A percentile compares a stretch with the other conserved stretches of the same genome.
These are phyloP conservation scores for Cryptoprocta ferox DNA, from an alignment of 2,797 vertebrate species.

Conservation along the genomic window DNA sequence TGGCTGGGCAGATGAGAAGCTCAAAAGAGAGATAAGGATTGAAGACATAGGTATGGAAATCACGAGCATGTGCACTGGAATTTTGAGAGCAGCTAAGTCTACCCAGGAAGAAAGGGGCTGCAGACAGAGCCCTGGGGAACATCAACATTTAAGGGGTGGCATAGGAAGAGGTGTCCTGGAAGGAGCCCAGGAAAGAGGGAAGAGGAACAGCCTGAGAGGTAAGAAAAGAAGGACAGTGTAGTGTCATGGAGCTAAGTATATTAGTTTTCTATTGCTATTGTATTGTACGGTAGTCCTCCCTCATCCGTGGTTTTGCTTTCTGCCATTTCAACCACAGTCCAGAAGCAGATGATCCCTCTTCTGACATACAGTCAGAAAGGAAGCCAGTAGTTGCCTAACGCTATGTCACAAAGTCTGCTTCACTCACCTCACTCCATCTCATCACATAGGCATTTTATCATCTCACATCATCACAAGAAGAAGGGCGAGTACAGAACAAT, in stretches of 20 bases:
- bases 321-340: neutral
- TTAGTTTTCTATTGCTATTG: neutral
- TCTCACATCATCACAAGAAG: neutral
- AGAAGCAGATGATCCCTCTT: neutral
- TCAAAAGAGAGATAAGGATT: conserved; percentile 5
- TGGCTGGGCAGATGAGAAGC: neutral
- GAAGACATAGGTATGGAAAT: conserved; percentile 6
- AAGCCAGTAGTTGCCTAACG: neutral
- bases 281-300: neutral
- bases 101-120: neutral
- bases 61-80: neutral
- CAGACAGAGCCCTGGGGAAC: neutral
- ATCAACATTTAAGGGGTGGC: neutral
- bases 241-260: neutral
- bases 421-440: neutral
- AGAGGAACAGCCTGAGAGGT: neutral
- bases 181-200: neutral
- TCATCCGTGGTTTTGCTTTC: neutral
- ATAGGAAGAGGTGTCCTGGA: neutral
- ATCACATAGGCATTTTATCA: neutral
- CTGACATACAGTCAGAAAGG: neutral
- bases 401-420: neutral
- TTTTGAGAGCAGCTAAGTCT: neutral
- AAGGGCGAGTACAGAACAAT: neutral
- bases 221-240: neutral